Evolutionary conservation across 1,140 invertebrate genomes (phyloP).

Genomic region (Cydia fagiglandana): DNA sequence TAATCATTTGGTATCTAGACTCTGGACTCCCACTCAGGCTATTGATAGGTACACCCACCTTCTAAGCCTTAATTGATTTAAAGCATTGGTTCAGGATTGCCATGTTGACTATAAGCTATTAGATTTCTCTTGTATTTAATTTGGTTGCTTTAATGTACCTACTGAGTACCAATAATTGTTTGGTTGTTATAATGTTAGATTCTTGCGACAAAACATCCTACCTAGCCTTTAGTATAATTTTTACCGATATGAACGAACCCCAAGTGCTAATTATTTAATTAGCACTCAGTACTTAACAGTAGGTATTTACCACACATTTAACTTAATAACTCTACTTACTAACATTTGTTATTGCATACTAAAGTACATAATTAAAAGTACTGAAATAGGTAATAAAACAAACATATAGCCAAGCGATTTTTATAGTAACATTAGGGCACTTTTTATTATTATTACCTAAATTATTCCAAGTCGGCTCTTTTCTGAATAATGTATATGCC

Average conservation of each 20-base stretch:
- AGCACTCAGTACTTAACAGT: too few relatives aligned
- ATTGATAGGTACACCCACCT: slow-evolving; percentile 28
- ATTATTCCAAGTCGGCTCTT: background rate
- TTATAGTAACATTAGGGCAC: background rate
- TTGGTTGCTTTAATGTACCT: background rate
- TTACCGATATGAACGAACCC: too few relatives aligned
- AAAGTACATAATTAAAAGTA: too few relatives aligned
- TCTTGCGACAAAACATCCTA: background rate
- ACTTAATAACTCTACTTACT: too few relatives aligned
- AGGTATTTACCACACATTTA: too few relatives aligned
- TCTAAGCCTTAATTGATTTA: slow-evolving; percentile 27
- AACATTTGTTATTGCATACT: too few relatives aligned
- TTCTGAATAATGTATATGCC: background rate
- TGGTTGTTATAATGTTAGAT: background rate
- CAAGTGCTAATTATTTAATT: too few relatives aligned
- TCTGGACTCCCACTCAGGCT: background rate
- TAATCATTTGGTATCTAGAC: slow-evolving; percentile 11
- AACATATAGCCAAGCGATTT: background rate
- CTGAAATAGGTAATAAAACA: too few relatives aligned
- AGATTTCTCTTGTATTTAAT: background rate
- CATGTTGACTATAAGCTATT: background rate
- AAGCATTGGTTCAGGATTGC: background rate
- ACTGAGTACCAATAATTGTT: background rate
- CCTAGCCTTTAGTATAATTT: too few relatives aligned
- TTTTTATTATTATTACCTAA: background rate